Evolutionary conservation across 2,113 vertebrate genomes (phyloP).

Genomic region (Cettia cetti): DNA sequence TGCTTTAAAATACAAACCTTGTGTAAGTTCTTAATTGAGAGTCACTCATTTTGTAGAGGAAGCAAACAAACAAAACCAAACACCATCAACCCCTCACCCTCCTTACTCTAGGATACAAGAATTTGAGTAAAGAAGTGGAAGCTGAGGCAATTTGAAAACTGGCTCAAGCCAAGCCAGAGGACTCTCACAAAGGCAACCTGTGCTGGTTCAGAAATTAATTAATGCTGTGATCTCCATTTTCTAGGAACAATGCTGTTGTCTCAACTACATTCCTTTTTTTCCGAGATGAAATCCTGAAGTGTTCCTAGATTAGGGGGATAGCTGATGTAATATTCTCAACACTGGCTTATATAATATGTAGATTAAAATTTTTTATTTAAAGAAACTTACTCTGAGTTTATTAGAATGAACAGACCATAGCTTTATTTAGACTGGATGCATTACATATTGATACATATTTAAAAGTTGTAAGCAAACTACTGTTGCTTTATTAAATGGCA

Average conservation of each 20-base stretch:
- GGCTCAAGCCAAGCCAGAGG: background rate
- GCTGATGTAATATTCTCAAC: background rate
- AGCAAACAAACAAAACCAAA: background rate
- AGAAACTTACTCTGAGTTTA: background rate
- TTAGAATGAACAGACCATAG: background rate
- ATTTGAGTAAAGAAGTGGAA: background rate
- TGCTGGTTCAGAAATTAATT: background rate
- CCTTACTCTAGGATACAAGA: background rate
- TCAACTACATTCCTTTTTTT: background rate
- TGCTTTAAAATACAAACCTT: background rate
- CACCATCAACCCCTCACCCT: background rate
- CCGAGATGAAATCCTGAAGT: background rate
- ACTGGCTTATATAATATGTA: background rate
- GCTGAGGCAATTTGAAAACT: background rate
- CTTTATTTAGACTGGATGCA: background rate
- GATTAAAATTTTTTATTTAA: background rate
- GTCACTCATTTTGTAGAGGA: background rate
- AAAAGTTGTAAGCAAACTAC: background rate
- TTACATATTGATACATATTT: background rate
- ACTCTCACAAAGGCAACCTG: background rate
- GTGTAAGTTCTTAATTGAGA: background rate
- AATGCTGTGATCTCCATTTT: background rate
- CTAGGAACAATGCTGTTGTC: background rate
- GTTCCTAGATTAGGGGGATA: background rate
- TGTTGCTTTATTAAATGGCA: background rate